These are phyloP conservation scores for Phalloptychus januarius DNA, from an alignment of 2,797 vertebrate species.

Conservation along the genomic window DNA sequence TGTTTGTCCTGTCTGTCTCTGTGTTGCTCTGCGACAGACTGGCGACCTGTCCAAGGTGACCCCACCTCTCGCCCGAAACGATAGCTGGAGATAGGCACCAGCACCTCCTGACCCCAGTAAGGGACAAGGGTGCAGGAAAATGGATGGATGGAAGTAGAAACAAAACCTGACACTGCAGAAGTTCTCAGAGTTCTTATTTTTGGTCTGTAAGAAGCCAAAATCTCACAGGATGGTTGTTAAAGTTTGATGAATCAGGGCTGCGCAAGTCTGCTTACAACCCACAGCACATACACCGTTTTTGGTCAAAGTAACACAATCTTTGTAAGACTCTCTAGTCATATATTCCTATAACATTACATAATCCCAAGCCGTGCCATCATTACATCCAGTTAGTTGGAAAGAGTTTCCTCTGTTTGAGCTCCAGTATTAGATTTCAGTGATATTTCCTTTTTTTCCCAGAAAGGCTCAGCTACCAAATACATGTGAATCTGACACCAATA, in stretches of 20 bases:
- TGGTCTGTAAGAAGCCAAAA: constrained; percentile 20
- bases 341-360: not conserved
- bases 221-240: constrained; percentile 13
- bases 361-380: not conserved
- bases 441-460: not conserved
- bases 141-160: too few species aligned
- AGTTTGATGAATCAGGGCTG: constrained; percentile 43
- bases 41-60: too few species aligned
- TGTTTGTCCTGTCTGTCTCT: too few species aligned
- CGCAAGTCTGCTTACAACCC: constrained; percentile 26
- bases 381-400: not conserved
- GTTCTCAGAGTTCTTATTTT: constrained; percentile 1
- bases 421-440: not conserved
- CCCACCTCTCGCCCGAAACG: too few species aligned
- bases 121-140: too few species aligned
- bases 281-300: constrained; percentile 28
- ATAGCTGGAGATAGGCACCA: too few species aligned
- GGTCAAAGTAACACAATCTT: not conserved
- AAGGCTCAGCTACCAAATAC: constrained; percentile 3
- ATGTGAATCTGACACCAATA: not conserved
- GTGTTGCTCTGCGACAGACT: too few species aligned
- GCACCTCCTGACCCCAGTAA: too few species aligned
- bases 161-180: not conserved
- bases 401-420: constrained; percentile 4
- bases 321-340: not conserved